These are phyloP conservation scores for Myotis vivesi DNA, from an alignment of 2,797 vertebrate species.

Conservation along the genomic window DNA sequence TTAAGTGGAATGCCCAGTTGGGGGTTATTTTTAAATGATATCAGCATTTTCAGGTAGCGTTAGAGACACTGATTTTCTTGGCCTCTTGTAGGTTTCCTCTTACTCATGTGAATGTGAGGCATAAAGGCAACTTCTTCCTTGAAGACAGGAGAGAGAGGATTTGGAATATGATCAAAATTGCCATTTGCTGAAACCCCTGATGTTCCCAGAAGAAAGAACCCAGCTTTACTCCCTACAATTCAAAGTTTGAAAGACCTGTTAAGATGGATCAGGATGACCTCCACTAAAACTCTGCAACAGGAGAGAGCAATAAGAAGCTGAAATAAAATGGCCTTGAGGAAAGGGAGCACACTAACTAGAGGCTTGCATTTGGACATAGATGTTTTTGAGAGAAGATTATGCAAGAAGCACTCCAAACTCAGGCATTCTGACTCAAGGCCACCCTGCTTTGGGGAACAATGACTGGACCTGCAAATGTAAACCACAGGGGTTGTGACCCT, in stretches of 20 bases:
- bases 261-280: not conserved
- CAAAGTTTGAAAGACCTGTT: not conserved
- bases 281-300: not conserved
- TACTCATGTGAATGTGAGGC: not conserved
- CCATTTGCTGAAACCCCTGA: not conserved
- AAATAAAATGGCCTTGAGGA: conserved; percentile 3
- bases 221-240: not conserved
- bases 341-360: not conserved
- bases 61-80: not conserved
- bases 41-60: not conserved
- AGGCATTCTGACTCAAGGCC: not conserved
- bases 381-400: not conserved
- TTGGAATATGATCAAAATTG: not conserved
- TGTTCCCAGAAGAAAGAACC: not conserved
- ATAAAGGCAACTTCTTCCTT: not conserved
- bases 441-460: not conserved
- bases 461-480: not conserved
- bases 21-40: not conserved
- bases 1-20: not conserved
- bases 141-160: not conserved
- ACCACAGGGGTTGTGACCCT: not conserved
- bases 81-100: not conserved
- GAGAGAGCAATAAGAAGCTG: not conserved
- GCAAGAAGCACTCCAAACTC: not conserved
- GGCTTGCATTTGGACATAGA: not conserved